phyloP scores from a whole-genome alignment of 2,113 vertebrate genomes.

The Barbus barbus region DNA sequence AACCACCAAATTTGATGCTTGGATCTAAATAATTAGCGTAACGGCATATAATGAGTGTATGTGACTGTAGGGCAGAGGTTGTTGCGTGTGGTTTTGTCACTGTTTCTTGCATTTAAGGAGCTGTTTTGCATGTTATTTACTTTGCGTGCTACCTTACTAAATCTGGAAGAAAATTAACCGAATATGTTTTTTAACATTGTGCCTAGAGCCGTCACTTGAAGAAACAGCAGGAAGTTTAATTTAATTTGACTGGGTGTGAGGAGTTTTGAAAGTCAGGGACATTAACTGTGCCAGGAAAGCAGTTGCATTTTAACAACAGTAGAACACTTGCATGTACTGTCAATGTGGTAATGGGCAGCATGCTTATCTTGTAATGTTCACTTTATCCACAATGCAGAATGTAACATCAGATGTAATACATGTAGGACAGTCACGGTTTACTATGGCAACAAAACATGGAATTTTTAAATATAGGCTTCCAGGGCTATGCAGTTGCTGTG shows the following conservation, averaged over 20 bases:
- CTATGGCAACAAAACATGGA: conserved; percentile 65
- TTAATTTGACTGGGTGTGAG: neutral
- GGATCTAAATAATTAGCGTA: conserved; percentile 52
- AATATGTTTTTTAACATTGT: neutral
- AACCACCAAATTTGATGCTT: conserved; percentile 61
- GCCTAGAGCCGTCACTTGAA: neutral
- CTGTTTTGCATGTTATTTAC: neutral
- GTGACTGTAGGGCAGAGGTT: conserved; percentile 37
- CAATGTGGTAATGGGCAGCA: neutral
- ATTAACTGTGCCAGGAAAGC: neutral
- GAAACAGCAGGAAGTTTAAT: neutral
- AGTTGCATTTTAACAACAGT: neutral
- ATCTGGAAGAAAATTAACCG: neutral
- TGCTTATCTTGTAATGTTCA: neutral
- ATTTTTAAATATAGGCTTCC: conserved; percentile 60
- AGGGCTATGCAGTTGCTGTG: conserved; percentile 57
- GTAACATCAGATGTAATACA: conserved; percentile 40
- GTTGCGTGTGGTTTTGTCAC: neutral
- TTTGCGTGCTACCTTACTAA: neutral
- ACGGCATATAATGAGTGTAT: conserved; percentile 29
- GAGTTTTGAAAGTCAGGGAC: neutral
- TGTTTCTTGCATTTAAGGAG: neutral
- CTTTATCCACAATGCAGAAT: neutral
- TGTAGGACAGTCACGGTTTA: conserved; percentile 57
- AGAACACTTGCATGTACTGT: neutral